Percentiles rank a stretch among this genome's conserved stretches.
These are phyloP conservation scores for Neotragus moschatus DNA, from an alignment of 2,113 vertebrate species.

Conservation along the genomic window DNA sequence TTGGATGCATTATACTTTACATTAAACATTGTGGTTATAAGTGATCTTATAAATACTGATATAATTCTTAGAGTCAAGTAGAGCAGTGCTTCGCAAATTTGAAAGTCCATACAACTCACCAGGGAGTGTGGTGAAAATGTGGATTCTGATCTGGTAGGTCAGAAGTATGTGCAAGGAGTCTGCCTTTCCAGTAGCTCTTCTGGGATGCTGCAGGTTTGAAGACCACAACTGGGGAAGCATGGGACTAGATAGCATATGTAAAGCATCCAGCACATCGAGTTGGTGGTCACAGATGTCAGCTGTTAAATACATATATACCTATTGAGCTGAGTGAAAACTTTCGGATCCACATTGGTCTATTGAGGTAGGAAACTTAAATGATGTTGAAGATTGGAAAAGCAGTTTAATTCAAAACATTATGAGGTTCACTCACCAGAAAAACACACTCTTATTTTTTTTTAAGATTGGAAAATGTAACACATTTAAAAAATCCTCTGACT, in stretches of 20 bases:
- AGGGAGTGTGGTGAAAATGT: not conserved
- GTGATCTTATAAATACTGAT: not conserved
- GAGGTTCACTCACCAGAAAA: conserved; percentile 2
- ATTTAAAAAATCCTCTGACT: not conserved
- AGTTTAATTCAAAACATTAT: not conserved
- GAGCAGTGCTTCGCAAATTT: not conserved
- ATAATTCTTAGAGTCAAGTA: not conserved
- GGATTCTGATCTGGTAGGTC: not conserved
- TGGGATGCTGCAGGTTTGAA: not conserved
- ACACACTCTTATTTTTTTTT: not conserved
- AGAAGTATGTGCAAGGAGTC: not conserved
- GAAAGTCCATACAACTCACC: not conserved
- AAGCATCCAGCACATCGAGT: not conserved
- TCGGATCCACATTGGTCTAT: not conserved
- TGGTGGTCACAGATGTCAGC: not conserved
- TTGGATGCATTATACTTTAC: not conserved
- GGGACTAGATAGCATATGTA: not conserved
- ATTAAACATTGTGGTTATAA: not conserved
- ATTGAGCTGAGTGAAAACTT: not conserved
- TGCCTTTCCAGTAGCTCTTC: not conserved
- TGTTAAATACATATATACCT: not conserved
- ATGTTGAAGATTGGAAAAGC: not conserved
- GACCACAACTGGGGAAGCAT: not conserved
- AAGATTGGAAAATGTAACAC: not conserved
- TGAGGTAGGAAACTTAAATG: not conserved